A percentile compares a stretch with the other conserved stretches of the same genome.
Evolutionary conservation across 2,888 invertebrate genomes (phyloP).

Genomic region (Chalcosyrphus nemorum): DNA sequence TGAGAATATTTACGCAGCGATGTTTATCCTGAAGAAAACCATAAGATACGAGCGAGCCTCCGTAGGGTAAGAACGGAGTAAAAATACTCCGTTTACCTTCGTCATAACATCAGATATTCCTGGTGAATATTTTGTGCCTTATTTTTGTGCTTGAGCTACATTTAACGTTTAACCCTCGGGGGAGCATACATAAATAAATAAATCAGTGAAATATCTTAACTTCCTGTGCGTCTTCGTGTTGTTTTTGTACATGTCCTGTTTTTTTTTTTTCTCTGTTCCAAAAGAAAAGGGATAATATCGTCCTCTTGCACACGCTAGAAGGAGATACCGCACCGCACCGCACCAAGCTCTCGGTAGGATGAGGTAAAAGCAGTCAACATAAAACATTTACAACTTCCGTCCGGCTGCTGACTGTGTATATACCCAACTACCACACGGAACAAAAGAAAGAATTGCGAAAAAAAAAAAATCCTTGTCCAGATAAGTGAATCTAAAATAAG

Average conservation of each 20-base stretch:
- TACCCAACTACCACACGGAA: too few relatives aligned
- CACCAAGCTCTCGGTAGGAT: too few relatives aligned
- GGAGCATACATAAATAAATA: slow-evolving; percentile 51
- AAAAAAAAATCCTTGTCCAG: slow-evolving; percentile 5
- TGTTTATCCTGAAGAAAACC: slow-evolving; percentile 47
- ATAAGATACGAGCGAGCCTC: slow-evolving; percentile 40
- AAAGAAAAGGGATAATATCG: not conserved
- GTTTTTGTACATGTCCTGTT: not conserved
- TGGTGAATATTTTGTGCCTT: slow-evolving; percentile 14
- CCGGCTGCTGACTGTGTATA: slow-evolving; percentile 13
- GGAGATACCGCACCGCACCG: too few relatives aligned
- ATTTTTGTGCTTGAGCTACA: not conserved
- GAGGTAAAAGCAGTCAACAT: slow-evolving; percentile 13
- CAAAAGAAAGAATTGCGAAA: not conserved
- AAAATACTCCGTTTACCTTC: slow-evolving; percentile 34
- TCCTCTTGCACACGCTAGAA: too few relatives aligned
- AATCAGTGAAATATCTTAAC: slow-evolving; percentile 65
- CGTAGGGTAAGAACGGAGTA: not conserved
- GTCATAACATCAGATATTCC: slow-evolving; percentile 53
- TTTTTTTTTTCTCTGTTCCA: not conserved
- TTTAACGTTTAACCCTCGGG: slow-evolving; percentile 40
- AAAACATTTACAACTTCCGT: slow-evolving; percentile 61
- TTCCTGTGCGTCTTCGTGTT: slow-evolving; percentile 22
- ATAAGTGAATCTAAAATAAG: slow-evolving; percentile 7
- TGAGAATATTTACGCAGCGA: slow-evolving; percentile 38